phyloP scores from a whole-genome alignment of 2,797 vertebrate genomes.

The Hozukius guyotensis region DNA sequence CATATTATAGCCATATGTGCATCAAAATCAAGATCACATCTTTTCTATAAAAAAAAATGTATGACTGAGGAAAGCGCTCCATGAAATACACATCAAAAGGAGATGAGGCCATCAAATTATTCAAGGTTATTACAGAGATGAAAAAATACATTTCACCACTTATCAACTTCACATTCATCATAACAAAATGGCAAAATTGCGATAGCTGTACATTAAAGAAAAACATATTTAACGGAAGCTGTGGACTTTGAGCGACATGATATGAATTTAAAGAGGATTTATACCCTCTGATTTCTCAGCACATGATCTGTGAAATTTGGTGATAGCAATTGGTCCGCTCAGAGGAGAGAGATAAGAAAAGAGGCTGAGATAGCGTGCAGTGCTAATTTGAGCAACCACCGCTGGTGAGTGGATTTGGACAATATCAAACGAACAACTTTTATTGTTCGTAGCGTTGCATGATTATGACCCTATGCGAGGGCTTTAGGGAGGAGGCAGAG shows the following conservation, averaged over 20 bases:
- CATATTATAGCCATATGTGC: neutral
- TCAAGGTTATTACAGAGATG: conserved; percentile 13
- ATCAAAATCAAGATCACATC: conserved; percentile 7
- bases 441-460: conserved; percentile 50
- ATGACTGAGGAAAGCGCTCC: neutral
- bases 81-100: conserved; percentile 22
- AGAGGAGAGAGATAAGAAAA: conserved; percentile 67
- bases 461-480: conserved; percentile 48
- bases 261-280: conserved; percentile 74
- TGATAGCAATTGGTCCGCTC: conserved; percentile 54
- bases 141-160: conserved; percentile 4
- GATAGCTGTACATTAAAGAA: conserved; percentile 26
- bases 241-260: conserved; percentile 55
- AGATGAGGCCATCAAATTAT: conserved; percentile 6
- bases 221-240: conserved; percentile 25
- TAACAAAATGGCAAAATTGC: neutral
- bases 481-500: conserved; percentile 11
- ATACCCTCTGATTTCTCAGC: conserved; percentile 45
- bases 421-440: conserved; percentile 65
- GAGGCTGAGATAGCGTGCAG: conserved; percentile 54
- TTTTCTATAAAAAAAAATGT: neutral
- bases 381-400: conserved; percentile 65
- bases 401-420: conserved; percentile 73
- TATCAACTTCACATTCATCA: neutral
- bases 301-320: conserved; percentile 66